phyloP scores from a whole-genome alignment of 2,113 vertebrate species.

The Hylia prasina region DNA sequence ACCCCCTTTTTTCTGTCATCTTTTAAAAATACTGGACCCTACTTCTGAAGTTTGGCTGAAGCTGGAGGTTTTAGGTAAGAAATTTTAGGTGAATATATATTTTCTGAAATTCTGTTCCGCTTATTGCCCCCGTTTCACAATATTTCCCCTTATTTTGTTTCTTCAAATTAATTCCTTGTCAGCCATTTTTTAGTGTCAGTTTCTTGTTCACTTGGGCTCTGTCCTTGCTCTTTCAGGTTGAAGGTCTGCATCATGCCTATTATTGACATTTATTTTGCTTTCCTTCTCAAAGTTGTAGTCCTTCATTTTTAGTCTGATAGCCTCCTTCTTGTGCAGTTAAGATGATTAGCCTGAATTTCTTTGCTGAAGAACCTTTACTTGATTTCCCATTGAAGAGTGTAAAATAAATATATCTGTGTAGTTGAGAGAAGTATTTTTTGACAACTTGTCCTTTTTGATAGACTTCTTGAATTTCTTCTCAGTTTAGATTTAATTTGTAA shows the following conservation, averaged over 20 bases:
- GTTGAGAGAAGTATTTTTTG: neutral
- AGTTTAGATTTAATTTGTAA: neutral
- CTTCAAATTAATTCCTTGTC: neutral
- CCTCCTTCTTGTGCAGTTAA: neutral
- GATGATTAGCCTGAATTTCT: neutral
- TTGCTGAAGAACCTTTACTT: neutral
- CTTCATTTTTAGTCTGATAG: neutral
- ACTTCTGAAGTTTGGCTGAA: neutral
- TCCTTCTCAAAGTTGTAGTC: neutral
- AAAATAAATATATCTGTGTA: neutral
- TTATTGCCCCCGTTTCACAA: neutral
- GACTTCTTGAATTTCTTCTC: neutral
- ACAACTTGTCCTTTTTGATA: neutral
- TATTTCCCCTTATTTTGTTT: neutral
- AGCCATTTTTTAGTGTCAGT: neutral
- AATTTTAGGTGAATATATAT: neutral
- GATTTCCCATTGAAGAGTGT: neutral
- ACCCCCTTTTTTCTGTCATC: fast-evolving
- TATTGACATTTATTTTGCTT: neutral
- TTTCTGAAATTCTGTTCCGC: neutral
- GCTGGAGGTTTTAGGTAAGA: neutral
- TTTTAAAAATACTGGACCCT: neutral
- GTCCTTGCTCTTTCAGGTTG: neutral
- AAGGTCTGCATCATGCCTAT: neutral
- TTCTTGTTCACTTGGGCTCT: neutral